These are phyloP conservation scores for Acheta domesticus DNA, from an alignment of 2,888 invertebrate genomes.

Conservation along the genomic window DNA sequence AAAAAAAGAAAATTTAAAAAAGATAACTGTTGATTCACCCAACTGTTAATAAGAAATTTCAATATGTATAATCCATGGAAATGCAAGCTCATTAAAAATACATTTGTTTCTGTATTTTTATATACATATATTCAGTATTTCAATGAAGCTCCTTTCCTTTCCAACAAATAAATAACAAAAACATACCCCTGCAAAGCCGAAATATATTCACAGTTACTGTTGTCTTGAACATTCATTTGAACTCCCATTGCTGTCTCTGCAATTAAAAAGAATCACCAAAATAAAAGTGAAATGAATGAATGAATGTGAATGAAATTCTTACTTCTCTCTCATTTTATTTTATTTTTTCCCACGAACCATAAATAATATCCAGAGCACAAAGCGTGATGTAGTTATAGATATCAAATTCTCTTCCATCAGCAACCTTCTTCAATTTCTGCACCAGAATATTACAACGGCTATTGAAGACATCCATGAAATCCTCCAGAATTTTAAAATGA, in stretches of 20 bases:
- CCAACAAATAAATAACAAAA: too few species aligned
- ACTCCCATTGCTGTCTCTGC: constrained; percentile 54
- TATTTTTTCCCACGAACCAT: constrained; percentile 50
- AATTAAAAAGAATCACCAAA: constrained; percentile 28
- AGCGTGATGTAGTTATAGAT: constrained; percentile 57
- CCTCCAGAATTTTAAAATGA: constrained; percentile 50
- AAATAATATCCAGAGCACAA: constrained; percentile 64
- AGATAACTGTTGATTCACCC: too few species aligned
- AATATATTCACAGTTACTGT: constrained; percentile 45
- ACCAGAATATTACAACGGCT: constrained; percentile 55
- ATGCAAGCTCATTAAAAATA: too few species aligned
- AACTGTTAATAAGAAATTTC: too few species aligned
- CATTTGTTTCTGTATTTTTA: too few species aligned
- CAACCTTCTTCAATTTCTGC: constrained; percentile 47
- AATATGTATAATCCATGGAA: too few species aligned
- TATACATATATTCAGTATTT: too few species aligned
- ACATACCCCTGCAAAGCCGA: constrained; percentile 45
- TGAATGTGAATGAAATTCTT: too few species aligned
- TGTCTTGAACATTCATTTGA: constrained; percentile 47
- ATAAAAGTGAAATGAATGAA: not conserved
- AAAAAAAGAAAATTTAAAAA: not conserved
- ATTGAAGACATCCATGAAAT: constrained; percentile 52
- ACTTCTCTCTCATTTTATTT: not conserved
- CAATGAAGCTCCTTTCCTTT: too few species aligned
- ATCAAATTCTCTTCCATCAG: constrained; percentile 50